Conservation (phyloP, 2,797 vertebrate species). For the Scleropages formosus region DNA sequence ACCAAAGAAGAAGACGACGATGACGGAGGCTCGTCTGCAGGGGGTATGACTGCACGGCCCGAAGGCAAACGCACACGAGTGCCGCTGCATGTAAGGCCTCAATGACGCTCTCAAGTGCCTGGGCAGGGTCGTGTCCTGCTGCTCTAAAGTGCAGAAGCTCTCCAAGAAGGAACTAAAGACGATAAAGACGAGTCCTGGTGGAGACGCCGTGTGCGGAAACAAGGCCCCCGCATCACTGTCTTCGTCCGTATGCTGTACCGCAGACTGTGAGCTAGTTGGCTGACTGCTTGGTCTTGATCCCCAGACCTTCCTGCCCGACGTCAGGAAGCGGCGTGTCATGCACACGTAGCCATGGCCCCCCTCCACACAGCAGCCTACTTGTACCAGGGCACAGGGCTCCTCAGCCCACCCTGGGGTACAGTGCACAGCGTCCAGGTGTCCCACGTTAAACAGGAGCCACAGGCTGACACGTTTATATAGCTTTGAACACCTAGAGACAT, state of each 20-base stretch:
- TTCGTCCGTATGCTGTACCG: conserved; percentile 95
- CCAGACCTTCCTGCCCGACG: conserved; percentile 92
- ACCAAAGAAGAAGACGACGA: conserved; percentile 97
- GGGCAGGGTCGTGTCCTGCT: conserved; percentile 93
- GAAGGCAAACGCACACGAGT: conserved; percentile 94
- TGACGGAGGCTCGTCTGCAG: conserved; percentile 94
- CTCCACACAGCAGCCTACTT: conserved; percentile 80
- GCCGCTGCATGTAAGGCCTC: conserved; percentile 94
- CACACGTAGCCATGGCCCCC: conserved; percentile 70
- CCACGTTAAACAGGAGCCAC: conserved; percentile 87
- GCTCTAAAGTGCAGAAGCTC: conserved; percentile 96
- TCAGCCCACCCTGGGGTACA: conserved; percentile 94
- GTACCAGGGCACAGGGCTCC: conserved; percentile 89
- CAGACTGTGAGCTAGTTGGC: conserved; percentile 95
- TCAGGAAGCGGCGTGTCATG: conserved; percentile 79
- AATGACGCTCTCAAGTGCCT: conserved; percentile 94
- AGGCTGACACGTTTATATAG: too few species aligned
- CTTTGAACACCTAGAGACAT: too few species aligned
- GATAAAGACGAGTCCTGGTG: conserved; percentile 96
- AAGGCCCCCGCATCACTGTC: conserved; percentile 89
- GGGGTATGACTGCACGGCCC: conserved; percentile 90
- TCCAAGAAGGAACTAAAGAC: conserved; percentile 97
- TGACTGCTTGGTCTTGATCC: conserved; percentile 92
- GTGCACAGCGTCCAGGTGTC: conserved; percentile 95
- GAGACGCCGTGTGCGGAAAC: conserved; percentile 91